Conservation (phyloP, 2,113 vertebrate species). For the Nematolebias whitei region DNA sequence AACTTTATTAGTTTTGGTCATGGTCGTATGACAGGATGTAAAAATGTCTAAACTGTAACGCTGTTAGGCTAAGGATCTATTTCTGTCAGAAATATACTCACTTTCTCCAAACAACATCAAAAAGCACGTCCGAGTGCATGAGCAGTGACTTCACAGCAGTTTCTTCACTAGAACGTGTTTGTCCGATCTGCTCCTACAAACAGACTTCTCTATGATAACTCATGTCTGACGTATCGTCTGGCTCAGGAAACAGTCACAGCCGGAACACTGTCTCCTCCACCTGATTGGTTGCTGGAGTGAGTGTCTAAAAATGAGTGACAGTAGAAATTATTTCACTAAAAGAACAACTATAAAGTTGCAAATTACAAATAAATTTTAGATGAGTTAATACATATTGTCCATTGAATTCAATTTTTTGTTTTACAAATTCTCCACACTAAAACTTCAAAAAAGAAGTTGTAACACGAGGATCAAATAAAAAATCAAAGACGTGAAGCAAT, state of each 20-base stretch:
- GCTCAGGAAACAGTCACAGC: not conserved
- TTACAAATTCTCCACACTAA: too few relatives aligned
- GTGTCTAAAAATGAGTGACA: not conserved
- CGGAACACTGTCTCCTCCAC: not conserved
- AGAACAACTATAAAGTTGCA: too few relatives aligned
- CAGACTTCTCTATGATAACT: not conserved
- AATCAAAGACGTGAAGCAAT: too few relatives aligned
- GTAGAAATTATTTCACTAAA: not conserved
- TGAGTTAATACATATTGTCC: too few relatives aligned
- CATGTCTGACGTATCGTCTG: not conserved
- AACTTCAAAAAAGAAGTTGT: too few relatives aligned
- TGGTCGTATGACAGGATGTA: not conserved
- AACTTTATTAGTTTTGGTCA: not conserved
- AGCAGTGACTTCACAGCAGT: not conserved
- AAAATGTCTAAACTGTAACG: not conserved
- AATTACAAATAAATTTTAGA: too few relatives aligned
- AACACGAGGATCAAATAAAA: too few relatives aligned
- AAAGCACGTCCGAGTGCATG: not conserved
- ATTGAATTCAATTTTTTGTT: too few relatives aligned
- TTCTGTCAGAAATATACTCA: too few relatives aligned
- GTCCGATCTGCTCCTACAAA: not conserved
- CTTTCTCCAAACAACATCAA: not conserved
- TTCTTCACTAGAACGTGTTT: not conserved
- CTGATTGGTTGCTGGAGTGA: not conserved
- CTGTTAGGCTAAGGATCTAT: not conserved